Conservation (phyloP, 1,140 invertebrate genomes). For the Paramacrobiotus metropolitanus region DNA sequence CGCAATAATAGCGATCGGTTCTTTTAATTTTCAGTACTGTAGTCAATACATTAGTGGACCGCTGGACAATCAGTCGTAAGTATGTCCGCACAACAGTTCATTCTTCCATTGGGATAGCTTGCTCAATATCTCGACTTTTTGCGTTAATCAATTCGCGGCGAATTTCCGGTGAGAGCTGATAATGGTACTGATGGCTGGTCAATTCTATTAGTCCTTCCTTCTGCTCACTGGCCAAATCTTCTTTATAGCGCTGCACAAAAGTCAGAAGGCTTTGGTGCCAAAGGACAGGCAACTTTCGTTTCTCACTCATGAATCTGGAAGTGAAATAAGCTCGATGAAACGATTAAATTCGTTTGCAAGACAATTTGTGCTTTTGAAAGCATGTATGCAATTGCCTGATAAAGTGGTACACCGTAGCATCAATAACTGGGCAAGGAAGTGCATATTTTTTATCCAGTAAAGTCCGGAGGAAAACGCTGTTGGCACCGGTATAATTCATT, state of each 20-base stretch:
- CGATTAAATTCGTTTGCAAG: not conserved
- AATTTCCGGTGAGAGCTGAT: slow-evolving; percentile 57
- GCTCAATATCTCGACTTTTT: slow-evolving; percentile 41
- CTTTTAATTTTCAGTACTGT: too few relatives aligned
- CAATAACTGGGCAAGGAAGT: slow-evolving; percentile 76
- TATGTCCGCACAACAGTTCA: too few relatives aligned
- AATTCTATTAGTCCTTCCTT: slow-evolving; percentile 57
- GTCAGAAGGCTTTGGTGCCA: slow-evolving; percentile 89
- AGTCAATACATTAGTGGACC: too few relatives aligned
- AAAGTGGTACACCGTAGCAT: slow-evolving; percentile 88
- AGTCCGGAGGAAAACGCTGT: slow-evolving; percentile 77
- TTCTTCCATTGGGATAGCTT: not conserved
- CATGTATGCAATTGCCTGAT: slow-evolving; percentile 42
- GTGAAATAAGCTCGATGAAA: slow-evolving; percentile 6
- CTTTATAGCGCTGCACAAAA: slow-evolving; percentile 84
- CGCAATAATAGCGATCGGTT: too few relatives aligned
- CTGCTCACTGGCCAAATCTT: slow-evolving; percentile 75
- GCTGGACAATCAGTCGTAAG: too few relatives aligned
- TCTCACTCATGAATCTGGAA: slow-evolving; percentile 55
- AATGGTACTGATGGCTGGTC: slow-evolving; percentile 49
- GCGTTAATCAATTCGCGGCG: slow-evolving; percentile 55
- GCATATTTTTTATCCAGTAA: slow-evolving; percentile 97
- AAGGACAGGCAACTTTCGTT: slow-evolving; percentile 61
- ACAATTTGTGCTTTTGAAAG: slow-evolving; percentile 3
- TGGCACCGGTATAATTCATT: slow-evolving; percentile 93